Conservation (phyloP, 2,888 invertebrate species). For the Calephelis perditalis region DNA sequence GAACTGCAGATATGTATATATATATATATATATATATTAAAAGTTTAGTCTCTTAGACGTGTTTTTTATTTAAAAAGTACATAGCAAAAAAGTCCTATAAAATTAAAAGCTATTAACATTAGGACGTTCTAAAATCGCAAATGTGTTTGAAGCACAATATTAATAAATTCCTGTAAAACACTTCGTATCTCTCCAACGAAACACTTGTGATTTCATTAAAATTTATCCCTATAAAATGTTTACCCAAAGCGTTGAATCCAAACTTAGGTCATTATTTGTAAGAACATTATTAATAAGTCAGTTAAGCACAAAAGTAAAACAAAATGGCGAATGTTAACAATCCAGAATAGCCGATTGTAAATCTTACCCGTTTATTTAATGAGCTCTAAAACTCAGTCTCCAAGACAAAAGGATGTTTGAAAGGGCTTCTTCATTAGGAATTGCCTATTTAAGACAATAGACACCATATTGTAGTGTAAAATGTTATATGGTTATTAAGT, state of each 20-base stretch:
- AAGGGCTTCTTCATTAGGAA: constrained; percentile 52
- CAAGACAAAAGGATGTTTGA: constrained; percentile 59
- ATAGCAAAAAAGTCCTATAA: no score
- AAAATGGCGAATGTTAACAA: constrained; percentile 31
- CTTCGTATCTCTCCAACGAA: background rate
- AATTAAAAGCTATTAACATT: no score
- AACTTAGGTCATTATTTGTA: constrained; percentile 20
- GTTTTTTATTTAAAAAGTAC: no score
- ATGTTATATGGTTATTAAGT: no score
- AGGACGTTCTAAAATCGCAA: no score
- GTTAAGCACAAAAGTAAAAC: constrained; percentile 28
- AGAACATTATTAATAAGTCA: constrained; percentile 32
- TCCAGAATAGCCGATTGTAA: constrained; percentile 51
- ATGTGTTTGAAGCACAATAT: no score
- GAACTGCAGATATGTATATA: no score
- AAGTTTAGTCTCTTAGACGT: no score
- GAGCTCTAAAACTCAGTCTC: constrained; percentile 68
- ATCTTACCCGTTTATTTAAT: constrained; percentile 64
- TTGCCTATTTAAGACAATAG: constrained; percentile 25
- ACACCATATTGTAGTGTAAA: no score
- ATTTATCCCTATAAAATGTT: constrained; percentile 16
- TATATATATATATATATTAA: no score
- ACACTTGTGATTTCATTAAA: constrained; percentile 3
- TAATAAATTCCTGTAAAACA: constrained; percentile 1
- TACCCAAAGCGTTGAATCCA: constrained; percentile 9